These are phyloP conservation scores for Leptinotarsa texana DNA, from an alignment of 1,140 invertebrate species.

Conservation along the genomic window DNA sequence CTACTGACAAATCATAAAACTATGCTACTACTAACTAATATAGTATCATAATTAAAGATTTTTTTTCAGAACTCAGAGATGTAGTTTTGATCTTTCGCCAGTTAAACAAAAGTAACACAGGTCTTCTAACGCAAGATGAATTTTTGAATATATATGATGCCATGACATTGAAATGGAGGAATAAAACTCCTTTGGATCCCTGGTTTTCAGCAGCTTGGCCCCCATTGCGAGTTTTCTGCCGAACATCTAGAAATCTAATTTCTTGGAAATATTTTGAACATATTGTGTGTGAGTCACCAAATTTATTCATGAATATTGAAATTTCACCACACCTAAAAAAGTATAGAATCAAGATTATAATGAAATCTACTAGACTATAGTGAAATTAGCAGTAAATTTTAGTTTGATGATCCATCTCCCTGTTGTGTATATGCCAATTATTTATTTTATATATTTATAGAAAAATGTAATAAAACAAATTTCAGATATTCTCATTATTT, in stretches of 20 bases:
- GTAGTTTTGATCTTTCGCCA: conserved; percentile 81
- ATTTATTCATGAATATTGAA: background rate
- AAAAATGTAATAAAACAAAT: too few relatives aligned
- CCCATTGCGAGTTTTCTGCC: conserved; percentile 66
- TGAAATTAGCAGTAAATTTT: too few relatives aligned
- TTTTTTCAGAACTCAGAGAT: conserved; percentile 69
- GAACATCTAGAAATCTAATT: conserved; percentile 66
- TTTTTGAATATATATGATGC: conserved; percentile 81
- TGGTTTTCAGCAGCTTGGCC: conserved; percentile 71
- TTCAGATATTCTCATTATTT: conserved; percentile 67
- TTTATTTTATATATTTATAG: too few relatives aligned
- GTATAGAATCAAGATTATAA: background rate
- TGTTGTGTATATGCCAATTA: too few relatives aligned
- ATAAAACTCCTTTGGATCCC: conserved; percentile 66
- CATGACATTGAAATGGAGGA: conserved; percentile 73
- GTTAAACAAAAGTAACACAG: conserved; percentile 70
- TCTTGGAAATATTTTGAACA: conserved; percentile 74
- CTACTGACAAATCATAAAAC: too few relatives aligned
- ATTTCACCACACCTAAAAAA: background rate
- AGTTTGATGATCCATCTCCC: too few relatives aligned
- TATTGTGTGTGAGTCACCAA: conserved; percentile 67
- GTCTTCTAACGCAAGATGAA: conserved; percentile 71
- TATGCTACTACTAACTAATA: background rate
- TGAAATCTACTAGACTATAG: too few relatives aligned
- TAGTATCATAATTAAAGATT: background rate